These are phyloP conservation scores for Ischnus inquisitorius DNA, from an alignment of 2,888 invertebrate genomes.

Conservation along the genomic window DNA sequence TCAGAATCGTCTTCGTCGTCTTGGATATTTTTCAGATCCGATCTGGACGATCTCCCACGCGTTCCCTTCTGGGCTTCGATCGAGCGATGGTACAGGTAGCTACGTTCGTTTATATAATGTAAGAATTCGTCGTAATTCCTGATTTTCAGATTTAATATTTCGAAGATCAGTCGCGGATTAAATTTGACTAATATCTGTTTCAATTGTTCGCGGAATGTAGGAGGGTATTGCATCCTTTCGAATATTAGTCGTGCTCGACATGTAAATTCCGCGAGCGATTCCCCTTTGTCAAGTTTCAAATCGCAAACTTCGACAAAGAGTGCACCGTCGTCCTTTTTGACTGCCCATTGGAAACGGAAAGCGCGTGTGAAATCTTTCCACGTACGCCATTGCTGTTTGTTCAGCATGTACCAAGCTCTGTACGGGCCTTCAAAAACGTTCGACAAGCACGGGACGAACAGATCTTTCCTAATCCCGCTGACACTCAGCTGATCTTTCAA, in stretches of 20 bases:
- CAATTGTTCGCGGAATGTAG: constrained; percentile 36
- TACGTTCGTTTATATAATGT: background rate
- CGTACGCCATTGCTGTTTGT: constrained; percentile 26
- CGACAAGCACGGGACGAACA: too few species aligned
- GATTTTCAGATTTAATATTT: constrained; percentile 14
- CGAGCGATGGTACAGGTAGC: background rate
- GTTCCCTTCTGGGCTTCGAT: background rate
- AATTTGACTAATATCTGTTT: constrained; percentile 58
- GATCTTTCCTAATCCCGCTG: constrained; percentile 42
- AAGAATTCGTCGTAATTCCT: background rate
- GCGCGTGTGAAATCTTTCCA: constrained; percentile 43
- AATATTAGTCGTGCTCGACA: constrained; percentile 51
- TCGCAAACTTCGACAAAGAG: constrained; percentile 41
- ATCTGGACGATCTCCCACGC: background rate
- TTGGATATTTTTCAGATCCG: background rate
- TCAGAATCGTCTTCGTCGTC: background rate
- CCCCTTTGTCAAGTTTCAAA: constrained; percentile 39
- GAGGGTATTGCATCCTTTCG: constrained; percentile 53
- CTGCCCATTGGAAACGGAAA: constrained; percentile 45
- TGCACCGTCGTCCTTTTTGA: constrained; percentile 36
- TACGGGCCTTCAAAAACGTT: constrained; percentile 45
- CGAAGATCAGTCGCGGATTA: constrained; percentile 32
- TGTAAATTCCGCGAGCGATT: constrained; percentile 50
- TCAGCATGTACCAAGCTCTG: constrained; percentile 41
- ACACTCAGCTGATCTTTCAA: constrained; percentile 38